Conservation (phyloP, 2,797 vertebrate species). For the Chromis chromis region DNA sequence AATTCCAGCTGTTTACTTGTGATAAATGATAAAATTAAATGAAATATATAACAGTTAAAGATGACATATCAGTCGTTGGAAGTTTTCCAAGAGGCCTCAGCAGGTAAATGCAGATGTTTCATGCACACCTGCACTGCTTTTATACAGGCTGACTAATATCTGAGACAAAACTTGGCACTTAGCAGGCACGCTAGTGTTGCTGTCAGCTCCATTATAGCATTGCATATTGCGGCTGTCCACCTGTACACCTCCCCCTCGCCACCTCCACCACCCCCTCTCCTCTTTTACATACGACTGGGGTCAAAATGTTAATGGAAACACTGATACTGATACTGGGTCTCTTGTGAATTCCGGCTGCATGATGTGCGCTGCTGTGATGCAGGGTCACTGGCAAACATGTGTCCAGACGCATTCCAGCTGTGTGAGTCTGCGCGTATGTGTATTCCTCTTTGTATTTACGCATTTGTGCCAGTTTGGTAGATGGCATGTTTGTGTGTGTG, state of each 20-base stretch:
- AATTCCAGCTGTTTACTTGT: not conserved
- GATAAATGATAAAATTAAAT: not conserved
- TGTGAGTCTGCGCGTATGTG: not conserved
- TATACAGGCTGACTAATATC: conserved; percentile 43
- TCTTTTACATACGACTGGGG: conserved; percentile 26
- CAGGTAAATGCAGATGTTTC: conserved; percentile 48
- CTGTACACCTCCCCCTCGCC: not conserved
- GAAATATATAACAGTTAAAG: not conserved
- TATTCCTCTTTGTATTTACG: not conserved
- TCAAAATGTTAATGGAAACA: conserved; percentile 52
- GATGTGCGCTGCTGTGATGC: conserved; percentile 7
- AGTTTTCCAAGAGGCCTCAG: not conserved
- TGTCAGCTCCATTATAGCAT: conserved; percentile 19
- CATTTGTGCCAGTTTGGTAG: conserved; percentile 10
- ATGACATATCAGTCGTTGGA: not conserved
- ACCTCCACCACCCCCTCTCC: not conserved
- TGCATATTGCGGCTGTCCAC: conserved; percentile 31
- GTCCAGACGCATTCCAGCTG: conserved; percentile 14
- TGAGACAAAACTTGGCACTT: conserved; percentile 41
- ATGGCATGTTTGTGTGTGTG: conserved; percentile 4
- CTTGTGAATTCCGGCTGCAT: conserved; percentile 24
- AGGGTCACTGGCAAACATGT: conserved; percentile 41
- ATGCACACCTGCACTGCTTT: conserved; percentile 43
- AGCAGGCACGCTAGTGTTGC: conserved; percentile 9
- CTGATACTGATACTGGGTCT: conserved; percentile 47